Evolutionary conservation across 1,140 invertebrate species (phyloP), one percentile per base, ranked within the genome.

Genomic region (Ooceraea biroi): DNA sequence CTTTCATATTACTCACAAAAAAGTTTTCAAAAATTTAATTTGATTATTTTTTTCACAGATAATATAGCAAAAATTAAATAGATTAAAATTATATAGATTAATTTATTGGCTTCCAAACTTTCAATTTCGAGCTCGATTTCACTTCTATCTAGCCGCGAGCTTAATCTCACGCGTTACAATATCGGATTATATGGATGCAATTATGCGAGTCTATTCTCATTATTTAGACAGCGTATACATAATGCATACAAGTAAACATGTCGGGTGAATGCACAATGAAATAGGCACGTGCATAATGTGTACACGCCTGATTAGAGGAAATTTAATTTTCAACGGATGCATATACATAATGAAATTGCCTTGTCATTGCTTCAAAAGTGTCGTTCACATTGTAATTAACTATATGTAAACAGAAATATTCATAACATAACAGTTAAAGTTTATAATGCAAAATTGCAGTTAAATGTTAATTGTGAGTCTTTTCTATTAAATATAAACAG

Each of bases 201-300:
- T 74, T 73, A 58, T 58, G 36, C 8, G 19, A 25, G 14, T 22
- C 69, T 41, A n/a, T 10, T 74, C 55, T 74, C 36, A 60, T 74
- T 58, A 60, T 60, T 46, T 55, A 17, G 44, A 60, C 36, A 57
- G 22, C 36, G 10, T 17, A 25, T n/a, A 27, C 19, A 36, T 74
- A 60, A 74, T 8, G 36, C 41, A 27, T 60, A 58, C 58, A 25
- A 60, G 71, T 27, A 73, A 73, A 73, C 36, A 30, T 60, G 3
- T 36, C 25, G 30, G 5, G 19, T 10, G 19, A 77, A 46, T 46
- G 14, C 11, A 61, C n/a, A 50, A 69, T 61, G 22, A 58, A 27
- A 60, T 50, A 60, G 30, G 7, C 27, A 11, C 22, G 22, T 46
- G 1, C 27, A 22, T 61, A 76, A 61, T 76, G 44, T n/a, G 22